Evolutionary conservation across 2,113 vertebrate species (phyloP), one percentile per base, ranked within the genome.

Genomic region (Oncorhynchus keta): DNA sequence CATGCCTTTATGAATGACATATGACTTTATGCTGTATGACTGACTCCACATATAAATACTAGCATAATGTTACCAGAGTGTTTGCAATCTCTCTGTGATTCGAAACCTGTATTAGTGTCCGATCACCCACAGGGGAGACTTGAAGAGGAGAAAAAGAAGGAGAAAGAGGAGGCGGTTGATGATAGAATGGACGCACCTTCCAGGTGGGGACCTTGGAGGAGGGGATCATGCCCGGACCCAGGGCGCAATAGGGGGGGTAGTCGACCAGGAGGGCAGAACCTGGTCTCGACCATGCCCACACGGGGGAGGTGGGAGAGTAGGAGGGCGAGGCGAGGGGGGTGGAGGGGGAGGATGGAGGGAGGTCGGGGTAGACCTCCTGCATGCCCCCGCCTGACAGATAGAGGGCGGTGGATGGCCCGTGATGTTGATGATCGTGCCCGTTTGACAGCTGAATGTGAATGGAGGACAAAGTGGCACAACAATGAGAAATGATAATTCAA

Each of bases 141-240:
- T 51, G 51, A 67, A n/a, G 30, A 18, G 66, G 22, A 32, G 32
- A 30, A 22, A 62, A 73, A 69, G 14, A 57, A 20, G 35, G 48
- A 20, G 64, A 65, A 65, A 62, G 73, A 74, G 79, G 84, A 45
- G 39, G 39, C 39, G 9, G 39, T 45, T 74, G 62, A 84, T 83
- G 75, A 83, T 77, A 85, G 70, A 70, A 28, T 2, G 81, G 78
- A 90, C 96, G 95, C 96, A 98, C 97, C 97, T 98, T 98, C 97
- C 97, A 98, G 92, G 95, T 94, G 85, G 95, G 97, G 86, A 98
- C 93, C 92, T 94, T 95, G 94, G 95, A 95, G 85, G 95, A 95
- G 76, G 94, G 95, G 82, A 95, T 90, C 89, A 92, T 90, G 93
- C 94, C 94, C 76, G 94, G 93, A 90, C 94, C 94, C 86, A 95